Percentiles rank a stretch among this genome's conserved stretches.
phyloP scores from a whole-genome alignment of 2,797 vertebrate species.

The Yasuhikotakia modesta region DNA sequence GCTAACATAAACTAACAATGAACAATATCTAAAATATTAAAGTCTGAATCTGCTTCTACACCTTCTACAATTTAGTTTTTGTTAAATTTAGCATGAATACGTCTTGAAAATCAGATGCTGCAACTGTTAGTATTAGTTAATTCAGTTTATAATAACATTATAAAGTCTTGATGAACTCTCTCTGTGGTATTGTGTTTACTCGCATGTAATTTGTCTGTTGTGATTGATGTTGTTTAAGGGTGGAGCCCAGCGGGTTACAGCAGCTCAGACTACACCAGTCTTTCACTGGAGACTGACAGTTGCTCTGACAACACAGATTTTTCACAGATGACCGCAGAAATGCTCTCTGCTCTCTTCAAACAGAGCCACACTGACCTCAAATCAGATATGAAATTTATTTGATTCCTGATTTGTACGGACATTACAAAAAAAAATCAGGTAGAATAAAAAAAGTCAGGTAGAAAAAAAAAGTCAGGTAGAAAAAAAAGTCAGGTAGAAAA shows the following conservation, averaged over 20 bases:
- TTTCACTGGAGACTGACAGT: constrained; percentile 42
- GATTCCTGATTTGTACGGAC: constrained; percentile 44
- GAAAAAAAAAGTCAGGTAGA: too few relatives aligned
- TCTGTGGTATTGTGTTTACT: background rate
- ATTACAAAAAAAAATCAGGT: too few relatives aligned
- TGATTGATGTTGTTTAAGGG: constrained; percentile 46
- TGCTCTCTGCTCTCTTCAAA: constrained; percentile 59
- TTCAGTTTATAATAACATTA: too few relatives aligned
- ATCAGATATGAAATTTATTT: constrained; percentile 65
- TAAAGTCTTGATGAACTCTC: too few relatives aligned
- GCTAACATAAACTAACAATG: background rate
- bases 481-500: too few relatives aligned
- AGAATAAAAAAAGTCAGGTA: too few relatives aligned
- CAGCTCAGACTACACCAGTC: constrained; percentile 56
- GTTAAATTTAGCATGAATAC: background rate
- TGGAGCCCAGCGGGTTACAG: constrained; percentile 50
- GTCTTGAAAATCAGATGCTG: too few relatives aligned
- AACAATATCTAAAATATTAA: too few relatives aligned
- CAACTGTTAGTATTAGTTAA: too few relatives aligned
- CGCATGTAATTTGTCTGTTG: background rate
- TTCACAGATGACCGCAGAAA: constrained; percentile 61
- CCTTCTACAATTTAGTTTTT: background rate
- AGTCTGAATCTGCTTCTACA: too few relatives aligned
- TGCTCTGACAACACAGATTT: constrained; percentile 63
- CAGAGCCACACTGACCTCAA: constrained; percentile 48